These are phyloP conservation scores for Myiotriccus ornatus DNA, from an alignment of 2,797 vertebrate species.

Conservation along the genomic window DNA sequence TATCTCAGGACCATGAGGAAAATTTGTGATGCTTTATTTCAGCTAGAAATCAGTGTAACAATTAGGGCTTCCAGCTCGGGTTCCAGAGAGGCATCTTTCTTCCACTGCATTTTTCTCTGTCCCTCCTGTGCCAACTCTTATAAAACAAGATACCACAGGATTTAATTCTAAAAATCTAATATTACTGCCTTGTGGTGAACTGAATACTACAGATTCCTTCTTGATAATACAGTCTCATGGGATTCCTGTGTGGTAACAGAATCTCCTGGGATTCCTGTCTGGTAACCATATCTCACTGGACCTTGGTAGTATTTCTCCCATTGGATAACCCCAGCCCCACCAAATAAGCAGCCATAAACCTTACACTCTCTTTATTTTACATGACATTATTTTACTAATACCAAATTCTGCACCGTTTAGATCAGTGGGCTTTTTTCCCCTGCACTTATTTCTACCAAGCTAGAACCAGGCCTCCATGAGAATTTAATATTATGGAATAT, in stretches of 20 bases:
- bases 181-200: constrained; percentile 67
- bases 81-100: constrained; percentile 45
- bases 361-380: constrained; percentile 32
- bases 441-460: not conserved
- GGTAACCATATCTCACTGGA: constrained; percentile 71
- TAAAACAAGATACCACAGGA: constrained; percentile 69
- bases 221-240: constrained; percentile 70
- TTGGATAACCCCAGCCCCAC: constrained; percentile 52
- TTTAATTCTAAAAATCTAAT: constrained; percentile 75
- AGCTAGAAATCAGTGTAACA: not conserved
- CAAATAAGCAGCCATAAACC: constrained; percentile 62
- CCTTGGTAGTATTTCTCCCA: constrained; percentile 63
- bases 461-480: not conserved
- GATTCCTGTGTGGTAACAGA: constrained; percentile 68
- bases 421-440: not conserved
- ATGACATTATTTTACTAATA: not conserved
- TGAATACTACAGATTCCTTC: constrained; percentile 68
- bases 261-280: constrained; percentile 69
- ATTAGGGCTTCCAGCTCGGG: constrained; percentile 2
- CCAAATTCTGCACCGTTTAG: not conserved
- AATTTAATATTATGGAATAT: not conserved
- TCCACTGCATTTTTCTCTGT: constrained; percentile 37
- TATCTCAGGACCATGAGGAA: not conserved
- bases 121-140: constrained; percentile 63
- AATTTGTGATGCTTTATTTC: not conserved